Evolutionary conservation across 2,797 vertebrate genomes (phyloP), one percentile per base, ranked within the genome.

Genomic region (Girardinus metallicus): DNA sequence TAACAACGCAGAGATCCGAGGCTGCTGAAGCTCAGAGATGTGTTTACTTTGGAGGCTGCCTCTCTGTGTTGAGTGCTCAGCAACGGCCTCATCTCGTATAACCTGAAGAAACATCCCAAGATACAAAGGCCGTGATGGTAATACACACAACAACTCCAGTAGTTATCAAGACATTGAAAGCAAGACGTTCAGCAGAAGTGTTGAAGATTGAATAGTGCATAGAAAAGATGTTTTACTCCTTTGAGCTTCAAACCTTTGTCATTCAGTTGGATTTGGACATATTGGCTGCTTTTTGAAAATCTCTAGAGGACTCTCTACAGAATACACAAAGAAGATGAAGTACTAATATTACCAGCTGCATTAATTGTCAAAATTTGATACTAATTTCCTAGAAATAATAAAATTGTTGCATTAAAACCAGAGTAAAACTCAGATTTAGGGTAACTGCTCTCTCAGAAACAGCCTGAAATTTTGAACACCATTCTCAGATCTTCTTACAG

Each of bases 1-100:
- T 79, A 91, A 94, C 88, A 87, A 57, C 70, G 84, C 85, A 85
- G 84, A 87, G 84, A 81, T 84, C 87, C 49, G 78, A 88, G 84
- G 91, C 87, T 91, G 87, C 83, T 29, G 57, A 74, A 86, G 88
- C 86, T 91, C 86, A 86, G 6, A 21, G 78, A 9, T 53, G 15
- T 88, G 90, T 92, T 93, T 91, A 85, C 81, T 74, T 85, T 84
- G 75, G 88, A 91, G 87, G 79, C 76, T 31, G 79, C 8, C 39
- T 55, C 84, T 47, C 74, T 55, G 57, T 70, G 82, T 13, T 77
- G 79, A 83, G 82, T 77, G 75, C 79, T 88, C 51, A 75, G 82
- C 77, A 75, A 78, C 44, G 31, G 62, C 51, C 74, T 57, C 31
- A 2, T 41, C 79, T 88, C 85, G 82, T 81, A 77, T 74, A 89